Conservation (phyloP, 2,113 vertebrate species). For the Cariama cristata region DNA sequence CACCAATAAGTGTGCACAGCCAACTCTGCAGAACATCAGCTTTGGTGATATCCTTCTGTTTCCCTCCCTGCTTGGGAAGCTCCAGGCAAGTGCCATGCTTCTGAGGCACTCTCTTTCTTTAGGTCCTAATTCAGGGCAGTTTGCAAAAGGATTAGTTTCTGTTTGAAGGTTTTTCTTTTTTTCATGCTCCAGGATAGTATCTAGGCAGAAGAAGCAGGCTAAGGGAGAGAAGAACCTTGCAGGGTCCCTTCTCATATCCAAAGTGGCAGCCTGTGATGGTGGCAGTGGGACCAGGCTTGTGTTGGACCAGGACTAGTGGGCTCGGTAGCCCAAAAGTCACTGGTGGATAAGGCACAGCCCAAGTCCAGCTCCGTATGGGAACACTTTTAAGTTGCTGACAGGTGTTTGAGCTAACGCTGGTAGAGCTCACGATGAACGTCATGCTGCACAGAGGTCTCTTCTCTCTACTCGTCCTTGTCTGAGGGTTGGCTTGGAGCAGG, state of each 20-base stretch:
- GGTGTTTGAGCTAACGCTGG: not conserved
- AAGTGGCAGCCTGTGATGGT: not conserved
- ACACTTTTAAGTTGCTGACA: not conserved
- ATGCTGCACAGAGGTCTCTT: not conserved
- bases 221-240: not conserved
- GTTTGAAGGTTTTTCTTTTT: slow-evolving; percentile 26
- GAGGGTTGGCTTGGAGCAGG: not conserved
- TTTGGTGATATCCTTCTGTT: not conserved
- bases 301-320: not conserved
- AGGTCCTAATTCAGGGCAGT: slow-evolving; percentile 27
- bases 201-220: not conserved
- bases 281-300: not conserved
- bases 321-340: not conserved
- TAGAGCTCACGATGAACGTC: not conserved
- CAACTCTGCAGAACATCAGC: slow-evolving; percentile 37
- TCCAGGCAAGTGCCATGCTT: slow-evolving; percentile 42
- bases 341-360: not conserved
- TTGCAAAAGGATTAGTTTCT: slow-evolving; percentile 59
- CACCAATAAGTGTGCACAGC: slow-evolving; percentile 37
- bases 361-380: not conserved
- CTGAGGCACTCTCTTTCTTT: slow-evolving; percentile 34
- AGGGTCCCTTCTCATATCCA: not conserved
- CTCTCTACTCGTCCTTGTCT: not conserved
- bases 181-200: not conserved
- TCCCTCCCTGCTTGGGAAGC: slow-evolving; percentile 12